A percentile compares a stretch with the other conserved stretches of the same genome.
phyloP scores from a whole-genome alignment of 2,888 invertebrate species.

The Drosophila nr. medialis region DNA sequence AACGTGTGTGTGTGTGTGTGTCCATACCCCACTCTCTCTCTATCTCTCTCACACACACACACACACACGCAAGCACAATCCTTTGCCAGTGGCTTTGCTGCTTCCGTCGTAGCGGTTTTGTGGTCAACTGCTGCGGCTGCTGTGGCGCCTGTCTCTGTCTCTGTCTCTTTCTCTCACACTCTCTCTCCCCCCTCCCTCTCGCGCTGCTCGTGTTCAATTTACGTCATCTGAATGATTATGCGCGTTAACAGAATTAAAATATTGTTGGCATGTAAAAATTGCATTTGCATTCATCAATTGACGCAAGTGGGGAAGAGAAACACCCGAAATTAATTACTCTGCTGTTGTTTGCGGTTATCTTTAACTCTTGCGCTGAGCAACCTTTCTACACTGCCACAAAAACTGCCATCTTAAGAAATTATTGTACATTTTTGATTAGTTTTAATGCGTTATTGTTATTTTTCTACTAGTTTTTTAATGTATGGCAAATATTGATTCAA shows the following conservation, averaged over 20 bases:
- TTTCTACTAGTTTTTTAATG: background rate
- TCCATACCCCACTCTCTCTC: background rate
- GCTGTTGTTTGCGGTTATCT: constrained; percentile 33
- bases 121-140: constrained; percentile 57
- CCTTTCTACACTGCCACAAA: background rate
- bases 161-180: constrained; percentile 13
- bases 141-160: constrained; percentile 44
- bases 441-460: background rate
- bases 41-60: background rate
- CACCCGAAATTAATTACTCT: constrained; percentile 69
- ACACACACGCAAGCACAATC: constrained; percentile 50
- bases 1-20: background rate
- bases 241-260: constrained; percentile 56
- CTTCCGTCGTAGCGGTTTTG: constrained; percentile 54
- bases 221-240: constrained; percentile 57
- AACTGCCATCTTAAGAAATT: background rate
- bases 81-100: constrained; percentile 57
- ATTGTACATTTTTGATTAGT: background rate
- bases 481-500: background rate
- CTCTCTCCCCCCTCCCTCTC: background rate
- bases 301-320: constrained; percentile 6
- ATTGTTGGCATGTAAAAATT: constrained; percentile 51
- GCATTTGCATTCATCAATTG: constrained; percentile 72
- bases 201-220: constrained; percentile 11
- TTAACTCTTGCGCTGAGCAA: background rate